Percentiles rank a stretch among this genome's conserved stretches.
phyloP scores from a whole-genome alignment of 2,888 invertebrate genomes.

The Notodonta dromedarius region DNA sequence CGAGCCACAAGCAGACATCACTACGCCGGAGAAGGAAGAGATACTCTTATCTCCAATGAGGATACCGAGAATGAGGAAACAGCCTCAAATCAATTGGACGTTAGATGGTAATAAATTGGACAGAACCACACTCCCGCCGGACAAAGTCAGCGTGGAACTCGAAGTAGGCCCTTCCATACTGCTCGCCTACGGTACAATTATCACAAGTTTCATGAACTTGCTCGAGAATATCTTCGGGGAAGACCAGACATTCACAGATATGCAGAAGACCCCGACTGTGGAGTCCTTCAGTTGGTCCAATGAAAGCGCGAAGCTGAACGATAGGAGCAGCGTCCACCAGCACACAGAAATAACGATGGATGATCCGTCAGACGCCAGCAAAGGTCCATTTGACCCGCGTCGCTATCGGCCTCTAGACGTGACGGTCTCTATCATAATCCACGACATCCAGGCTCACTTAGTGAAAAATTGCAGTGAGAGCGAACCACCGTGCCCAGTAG shows the following conservation, averaged over 20 bases:
- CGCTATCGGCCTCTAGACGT: conserved; percentile 96
- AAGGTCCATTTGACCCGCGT: conserved; percentile 92
- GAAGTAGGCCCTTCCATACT: conserved; percentile 98
- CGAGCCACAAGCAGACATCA: conserved; percentile 95
- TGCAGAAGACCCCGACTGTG: conserved; percentile 87
- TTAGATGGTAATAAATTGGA: conserved; percentile 92
- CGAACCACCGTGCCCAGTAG: conserved; percentile 96
- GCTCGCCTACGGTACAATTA: conserved; percentile 95
- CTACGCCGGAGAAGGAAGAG: conserved; percentile 97
- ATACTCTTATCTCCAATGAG: conserved; percentile 95
- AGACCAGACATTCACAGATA: conserved; percentile 96
- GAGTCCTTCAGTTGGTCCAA: conserved; percentile 70
- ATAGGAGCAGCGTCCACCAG: conserved; percentile 72
- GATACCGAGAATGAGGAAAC: conserved; percentile 91
- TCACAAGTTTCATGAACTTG: conserved; percentile 94
- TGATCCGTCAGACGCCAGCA: conserved; percentile 84
- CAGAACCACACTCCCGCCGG: conserved; percentile 92
- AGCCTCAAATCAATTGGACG: conserved; percentile 88
- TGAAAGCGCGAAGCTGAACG: conserved; percentile 69
- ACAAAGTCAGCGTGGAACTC: conserved; percentile 95
- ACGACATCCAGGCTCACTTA: conserved; percentile 97
- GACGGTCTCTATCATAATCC: conserved; percentile 95
- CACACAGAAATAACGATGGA: conserved; percentile 86
- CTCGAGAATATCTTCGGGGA: conserved; percentile 99
- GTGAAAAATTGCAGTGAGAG: conserved; percentile 95